Percentiles rank a stretch among this genome's conserved stretches.
Evolutionary conservation across 2,797 vertebrate genomes (phyloP).

Genomic region (Anabacerthia variegaticeps): DNA sequence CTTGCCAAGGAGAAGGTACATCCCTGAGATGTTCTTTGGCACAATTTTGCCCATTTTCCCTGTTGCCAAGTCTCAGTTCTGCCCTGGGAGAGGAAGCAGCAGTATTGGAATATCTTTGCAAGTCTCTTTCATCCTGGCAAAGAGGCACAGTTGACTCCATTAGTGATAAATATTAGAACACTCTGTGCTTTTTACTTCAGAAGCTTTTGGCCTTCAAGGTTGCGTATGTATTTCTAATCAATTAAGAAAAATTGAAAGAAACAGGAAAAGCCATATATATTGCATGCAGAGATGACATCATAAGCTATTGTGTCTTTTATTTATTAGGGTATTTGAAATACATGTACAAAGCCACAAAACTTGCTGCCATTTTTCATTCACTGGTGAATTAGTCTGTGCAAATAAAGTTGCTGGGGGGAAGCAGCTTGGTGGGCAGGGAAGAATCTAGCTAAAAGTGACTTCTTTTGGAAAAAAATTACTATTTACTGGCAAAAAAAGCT

Average conservation of each 20-base stretch:
- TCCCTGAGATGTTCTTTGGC: background rate
- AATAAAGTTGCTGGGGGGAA: background rate
- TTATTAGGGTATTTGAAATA: background rate
- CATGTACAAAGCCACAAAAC: background rate
- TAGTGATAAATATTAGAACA: conserved; percentile 11
- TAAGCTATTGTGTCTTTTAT: background rate
- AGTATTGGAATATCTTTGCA: background rate
- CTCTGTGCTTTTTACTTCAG: background rate
- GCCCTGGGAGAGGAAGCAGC: background rate
- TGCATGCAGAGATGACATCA: background rate
- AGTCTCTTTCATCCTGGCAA: conserved; percentile 14
- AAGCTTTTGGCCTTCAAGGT: conserved; percentile 15
- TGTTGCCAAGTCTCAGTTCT: background rate
- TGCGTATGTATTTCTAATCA: background rate
- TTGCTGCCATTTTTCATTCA: background rate
- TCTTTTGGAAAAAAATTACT: background rate
- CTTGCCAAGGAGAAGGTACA: background rate
- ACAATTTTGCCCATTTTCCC: background rate
- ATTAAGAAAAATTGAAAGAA: conserved; percentile 1
- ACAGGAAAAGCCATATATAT: background rate
- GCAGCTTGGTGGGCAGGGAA: background rate
- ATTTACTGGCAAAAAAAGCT: background rate
- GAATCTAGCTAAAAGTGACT: background rate
- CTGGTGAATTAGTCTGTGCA: background rate
- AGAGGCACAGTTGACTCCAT: background rate